These are phyloP conservation scores for Spisula subtruncata DNA, from an alignment of 2,888 invertebrate genomes.

Conservation along the genomic window DNA sequence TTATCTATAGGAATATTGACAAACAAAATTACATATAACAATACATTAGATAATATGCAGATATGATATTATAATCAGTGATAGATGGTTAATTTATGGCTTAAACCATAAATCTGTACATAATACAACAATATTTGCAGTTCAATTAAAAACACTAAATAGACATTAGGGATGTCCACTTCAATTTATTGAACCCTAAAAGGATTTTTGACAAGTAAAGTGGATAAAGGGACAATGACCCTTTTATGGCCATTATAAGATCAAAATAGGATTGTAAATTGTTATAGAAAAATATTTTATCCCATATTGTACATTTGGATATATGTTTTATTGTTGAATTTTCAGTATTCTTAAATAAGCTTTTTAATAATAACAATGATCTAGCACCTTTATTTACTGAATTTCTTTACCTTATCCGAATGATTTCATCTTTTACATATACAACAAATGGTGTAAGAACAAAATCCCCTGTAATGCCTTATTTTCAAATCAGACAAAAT, in stretches of 20 bases:
- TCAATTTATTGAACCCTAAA: not conserved
- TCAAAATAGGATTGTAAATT: constrained; percentile 1
- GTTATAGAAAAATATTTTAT: not conserved
- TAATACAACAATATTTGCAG: constrained; percentile 25
- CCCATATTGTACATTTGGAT: not conserved
- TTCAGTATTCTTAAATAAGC: no score
- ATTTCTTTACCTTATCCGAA: no score
- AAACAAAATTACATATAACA: constrained; percentile 49
- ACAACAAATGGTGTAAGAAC: no score
- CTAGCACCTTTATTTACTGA: no score
- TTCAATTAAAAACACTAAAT: constrained; percentile 46
- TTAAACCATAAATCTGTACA: constrained; percentile 54
- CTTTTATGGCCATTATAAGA: constrained; percentile 37
- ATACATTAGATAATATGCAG: not conserved
- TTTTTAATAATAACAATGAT: no score
- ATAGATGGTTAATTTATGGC: constrained; percentile 42
- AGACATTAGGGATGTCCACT: constrained; percentile 39
- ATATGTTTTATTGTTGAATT: not conserved
- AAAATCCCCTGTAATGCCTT: no score
- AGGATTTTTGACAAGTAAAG: constrained; percentile 44
- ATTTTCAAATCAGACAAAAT: no score
- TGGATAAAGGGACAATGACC: constrained; percentile 53
- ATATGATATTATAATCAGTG: not conserved
- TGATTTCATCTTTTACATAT: no score
- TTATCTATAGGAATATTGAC: constrained; percentile 54